Evolutionary conservation across 2,888 invertebrate species (phyloP).

Genomic region (Drosophila trichaetosa): DNA sequence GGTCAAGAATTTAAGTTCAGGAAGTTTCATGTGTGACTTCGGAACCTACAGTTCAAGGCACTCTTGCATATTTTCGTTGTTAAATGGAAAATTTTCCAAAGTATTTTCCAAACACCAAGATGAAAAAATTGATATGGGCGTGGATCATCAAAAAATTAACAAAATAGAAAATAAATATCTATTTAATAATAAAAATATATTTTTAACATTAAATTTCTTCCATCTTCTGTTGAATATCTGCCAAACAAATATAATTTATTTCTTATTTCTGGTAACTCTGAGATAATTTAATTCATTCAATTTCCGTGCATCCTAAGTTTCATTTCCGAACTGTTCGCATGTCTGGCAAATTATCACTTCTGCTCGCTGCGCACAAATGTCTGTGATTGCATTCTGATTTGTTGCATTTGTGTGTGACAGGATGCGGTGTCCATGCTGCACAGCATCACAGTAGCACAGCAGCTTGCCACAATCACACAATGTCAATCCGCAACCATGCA

Average conservation of each 20-base stretch:
- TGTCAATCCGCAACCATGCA: slow-evolving; percentile 63
- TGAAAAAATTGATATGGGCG: background rate
- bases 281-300: slow-evolving; percentile 1
- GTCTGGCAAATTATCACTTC: slow-evolving; percentile 30
- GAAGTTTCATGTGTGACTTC: slow-evolving; percentile 29
- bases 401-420: slow-evolving; percentile 49
- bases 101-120: background rate
- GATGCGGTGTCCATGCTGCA: slow-evolving; percentile 10
- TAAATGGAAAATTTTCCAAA: background rate
- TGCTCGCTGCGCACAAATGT: slow-evolving; percentile 36
- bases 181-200: no score
- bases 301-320: slow-evolving; percentile 4
- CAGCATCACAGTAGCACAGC: background rate
- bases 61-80: background rate
- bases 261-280: background rate
- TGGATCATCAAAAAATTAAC: no score
- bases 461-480: slow-evolving; percentile 42
- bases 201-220: background rate
- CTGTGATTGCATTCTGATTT: slow-evolving; percentile 67
- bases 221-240: background rate
- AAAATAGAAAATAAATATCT: background rate
- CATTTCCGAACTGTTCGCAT: slow-evolving; percentile 8
- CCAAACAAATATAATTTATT: background rate
- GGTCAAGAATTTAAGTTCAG: slow-evolving; percentile 25
- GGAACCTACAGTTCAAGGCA: slow-evolving; percentile 5